These are phyloP conservation scores for Scomber japonicus DNA, from an alignment of 2,113 vertebrate species.

Conservation along the genomic window DNA sequence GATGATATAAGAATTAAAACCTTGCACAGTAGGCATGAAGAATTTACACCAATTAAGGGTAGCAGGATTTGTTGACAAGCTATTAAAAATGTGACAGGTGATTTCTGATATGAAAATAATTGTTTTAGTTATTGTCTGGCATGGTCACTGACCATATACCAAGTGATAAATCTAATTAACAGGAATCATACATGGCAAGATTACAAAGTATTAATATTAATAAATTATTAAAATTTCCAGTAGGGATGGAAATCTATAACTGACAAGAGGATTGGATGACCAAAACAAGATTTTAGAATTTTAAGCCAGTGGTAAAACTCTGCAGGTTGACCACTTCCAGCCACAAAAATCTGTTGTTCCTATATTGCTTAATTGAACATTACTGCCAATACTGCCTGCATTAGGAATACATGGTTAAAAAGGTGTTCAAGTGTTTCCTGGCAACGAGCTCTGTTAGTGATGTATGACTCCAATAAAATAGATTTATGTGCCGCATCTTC, in stretches of 20 bases:
- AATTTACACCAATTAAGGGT: not conserved
- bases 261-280: no score
- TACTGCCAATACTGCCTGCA: constrained; percentile 25
- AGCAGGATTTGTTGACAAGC: not conserved
- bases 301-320: not conserved
- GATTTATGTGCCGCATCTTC: constrained; percentile 23
- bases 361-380: constrained; percentile 15
- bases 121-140: not conserved
- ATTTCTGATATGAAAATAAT: not conserved
- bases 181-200: not conserved
- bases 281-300: constrained; percentile 4
- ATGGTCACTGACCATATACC: not conserved
- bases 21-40: not conserved
- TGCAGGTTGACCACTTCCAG: not conserved
- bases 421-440: constrained; percentile 54
- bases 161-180: not conserved
- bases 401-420: constrained; percentile 28
- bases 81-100: not conserved
- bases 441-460: constrained; percentile 44
- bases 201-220: not conserved
- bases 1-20: not conserved
- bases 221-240: not conserved
- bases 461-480: constrained; percentile 23
- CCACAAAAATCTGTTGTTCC: not conserved
- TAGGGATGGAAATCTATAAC: not conserved